Conservation (phyloP, 2,888 invertebrate genomes). For the Spatulosminthurus flaviceps region DNA sequence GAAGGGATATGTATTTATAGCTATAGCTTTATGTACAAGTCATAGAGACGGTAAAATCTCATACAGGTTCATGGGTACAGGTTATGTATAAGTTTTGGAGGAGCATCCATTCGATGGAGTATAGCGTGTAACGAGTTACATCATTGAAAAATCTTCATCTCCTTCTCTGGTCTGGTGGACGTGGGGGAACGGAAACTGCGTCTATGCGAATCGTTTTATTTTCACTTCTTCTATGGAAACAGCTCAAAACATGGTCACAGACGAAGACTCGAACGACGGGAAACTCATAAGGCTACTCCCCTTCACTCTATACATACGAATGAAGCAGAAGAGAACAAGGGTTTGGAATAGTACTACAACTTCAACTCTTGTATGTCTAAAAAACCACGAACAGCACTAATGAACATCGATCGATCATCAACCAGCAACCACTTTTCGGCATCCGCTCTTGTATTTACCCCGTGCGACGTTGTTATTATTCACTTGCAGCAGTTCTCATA, state of each 20-base stretch:
- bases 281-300: neutral
- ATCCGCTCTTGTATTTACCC: conserved; percentile 22
- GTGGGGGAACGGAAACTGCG: conserved; percentile 26
- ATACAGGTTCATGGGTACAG: neutral
- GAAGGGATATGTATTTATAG: neutral
- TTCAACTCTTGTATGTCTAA: conserved; percentile 10
- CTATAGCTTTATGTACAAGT: conserved; percentile 2
- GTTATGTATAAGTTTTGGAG: neutral
- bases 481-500: neutral
- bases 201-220: conserved; percentile 33
- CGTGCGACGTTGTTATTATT: neutral
- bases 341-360: neutral
- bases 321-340: neutral
- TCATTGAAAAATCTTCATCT: conserved; percentile 18
- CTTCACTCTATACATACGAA: neutral
- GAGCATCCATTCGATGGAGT: neutral
- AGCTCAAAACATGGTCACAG: conserved; percentile 26
- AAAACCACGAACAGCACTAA: conserved; percentile 28
- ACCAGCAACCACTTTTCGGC: conserved; percentile 15
- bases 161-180: neutral
- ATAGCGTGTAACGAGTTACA: neutral
- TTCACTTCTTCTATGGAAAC: neutral
- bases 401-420: conserved; percentile 43
- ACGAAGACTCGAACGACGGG: neutral
- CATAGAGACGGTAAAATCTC: neutral